Evolutionary conservation across 2,113 vertebrate species (phyloP), one percentile per base, ranked within the genome.

Genomic region (Odontesthes bonariensis): DNA sequence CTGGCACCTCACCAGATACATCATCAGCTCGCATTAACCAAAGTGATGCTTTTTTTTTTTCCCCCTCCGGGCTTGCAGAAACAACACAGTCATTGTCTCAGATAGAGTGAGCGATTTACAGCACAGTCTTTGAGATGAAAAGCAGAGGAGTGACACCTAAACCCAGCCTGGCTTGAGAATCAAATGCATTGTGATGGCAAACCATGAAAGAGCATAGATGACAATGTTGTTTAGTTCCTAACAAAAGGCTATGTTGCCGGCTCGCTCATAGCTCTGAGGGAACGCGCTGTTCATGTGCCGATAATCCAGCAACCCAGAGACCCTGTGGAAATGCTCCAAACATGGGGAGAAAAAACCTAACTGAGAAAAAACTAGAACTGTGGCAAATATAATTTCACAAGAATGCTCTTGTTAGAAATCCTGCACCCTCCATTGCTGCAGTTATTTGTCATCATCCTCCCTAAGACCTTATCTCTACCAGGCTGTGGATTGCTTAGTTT

Each of bases 261-360:
- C 85, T 55, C 1, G 9, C 69, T 75, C 75, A 63, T 75, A 79
- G 69, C 64, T 69, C 63, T 0, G 65, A 61, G 71, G 75, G 86
- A 84, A 86, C 84, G 81, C 67, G 65, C 69, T 84, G 67, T 82
- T 83, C 75, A 54, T 82, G 60, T 62, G 79, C 76, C 53, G 69
- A 77, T 79, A 74, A 69, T 70, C 42, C 59, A 53, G 59, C 52
- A 74, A 70, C 83, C 42, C 67, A 69, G 31, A 79, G 78, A 77
- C 67, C 55, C 59, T 69, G 67, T 83, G 70, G 75, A 82, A 70
- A 47, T 14, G 1, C 69, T 85, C 83, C 77, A 85, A 54, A 77
- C 80, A 73, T n/a, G 64, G 73, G n/a, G n/a, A n/a, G n/a, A n/a
- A n/a, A n/a, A n/a, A n/a, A n/a, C n/a, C n/a, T n/a, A n/a, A 12